Conservation (phyloP, 1,140 invertebrate genomes). For the Ylistrum balloti region DNA sequence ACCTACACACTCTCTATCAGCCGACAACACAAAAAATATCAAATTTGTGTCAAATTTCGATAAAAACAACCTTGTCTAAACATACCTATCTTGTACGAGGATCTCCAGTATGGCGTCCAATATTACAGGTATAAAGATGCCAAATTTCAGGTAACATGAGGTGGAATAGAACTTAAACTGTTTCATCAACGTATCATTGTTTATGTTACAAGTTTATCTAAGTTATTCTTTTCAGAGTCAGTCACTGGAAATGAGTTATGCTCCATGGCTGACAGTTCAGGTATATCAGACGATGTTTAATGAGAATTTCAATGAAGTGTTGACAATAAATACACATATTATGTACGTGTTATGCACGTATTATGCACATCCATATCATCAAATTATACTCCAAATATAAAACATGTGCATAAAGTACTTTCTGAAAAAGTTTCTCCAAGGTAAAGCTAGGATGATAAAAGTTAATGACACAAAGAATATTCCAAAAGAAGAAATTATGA, state of each 20-base stretch:
- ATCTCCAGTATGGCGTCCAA: not conserved
- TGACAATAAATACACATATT: not conserved
- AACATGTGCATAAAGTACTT: not conserved
- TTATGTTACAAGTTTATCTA: not conserved
- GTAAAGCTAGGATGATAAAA: not conserved
- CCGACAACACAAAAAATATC: not conserved
- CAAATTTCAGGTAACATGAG: slow-evolving; percentile 5
- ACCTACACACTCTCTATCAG: not conserved
- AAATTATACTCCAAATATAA: not conserved
- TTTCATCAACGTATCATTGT: slow-evolving; percentile 35
- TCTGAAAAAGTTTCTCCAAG: not conserved
- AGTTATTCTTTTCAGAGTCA: slow-evolving; percentile 9
- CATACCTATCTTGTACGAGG: not conserved
- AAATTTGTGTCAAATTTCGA: slow-evolving; percentile 6
- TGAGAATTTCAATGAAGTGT: not conserved
- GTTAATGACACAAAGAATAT: not conserved
- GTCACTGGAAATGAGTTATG: slow-evolving; percentile 11
- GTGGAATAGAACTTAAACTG: not conserved
- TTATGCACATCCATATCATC: not conserved
- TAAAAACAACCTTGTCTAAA: not conserved
- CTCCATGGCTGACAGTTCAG: not conserved
- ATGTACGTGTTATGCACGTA: no score
- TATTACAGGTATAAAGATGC: not conserved
- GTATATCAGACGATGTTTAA: not conserved
- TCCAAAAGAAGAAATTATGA: not conserved